phyloP scores from a whole-genome alignment of 2,888 invertebrate genomes.

The Dilophus febrilis region DNA sequence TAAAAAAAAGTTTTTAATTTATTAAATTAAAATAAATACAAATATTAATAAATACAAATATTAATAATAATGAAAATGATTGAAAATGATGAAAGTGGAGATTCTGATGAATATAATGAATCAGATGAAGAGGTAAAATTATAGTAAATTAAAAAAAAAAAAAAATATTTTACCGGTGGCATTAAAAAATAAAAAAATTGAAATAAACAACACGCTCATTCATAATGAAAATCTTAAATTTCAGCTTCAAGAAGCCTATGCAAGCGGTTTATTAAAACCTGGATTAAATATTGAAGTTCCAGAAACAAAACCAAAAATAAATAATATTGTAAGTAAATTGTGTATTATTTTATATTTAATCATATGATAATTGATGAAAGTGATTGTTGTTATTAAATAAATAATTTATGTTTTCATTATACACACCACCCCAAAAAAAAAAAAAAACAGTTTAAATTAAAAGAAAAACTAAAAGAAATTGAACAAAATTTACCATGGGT shows the following conservation, averaged over 20 bases:
- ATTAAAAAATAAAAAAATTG: too few species aligned
- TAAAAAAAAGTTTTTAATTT: too few species aligned
- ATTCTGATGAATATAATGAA: constrained; percentile 13
- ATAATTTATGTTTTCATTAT: too few species aligned
- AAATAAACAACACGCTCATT: too few species aligned
- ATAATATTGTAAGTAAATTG: constrained; percentile 49
- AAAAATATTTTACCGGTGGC: constrained; percentile 7
- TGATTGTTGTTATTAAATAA: constrained; percentile 2
- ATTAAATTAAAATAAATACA: too few species aligned
- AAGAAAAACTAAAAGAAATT: constrained; percentile 53
- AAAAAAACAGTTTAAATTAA: constrained; percentile 38
- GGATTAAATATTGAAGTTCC: constrained; percentile 59
- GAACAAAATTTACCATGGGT: constrained; percentile 64
- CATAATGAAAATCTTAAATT: too few species aligned
- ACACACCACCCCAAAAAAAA: too few species aligned
- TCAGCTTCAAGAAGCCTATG: constrained; percentile 81
- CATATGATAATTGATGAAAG: too few species aligned
- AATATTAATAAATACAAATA: too few species aligned
- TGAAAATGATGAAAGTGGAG: too few species aligned
- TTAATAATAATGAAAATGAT: too few species aligned
- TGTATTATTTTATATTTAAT: too few species aligned
- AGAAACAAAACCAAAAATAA: constrained; percentile 39
- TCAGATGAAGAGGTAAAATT: constrained; percentile 22
- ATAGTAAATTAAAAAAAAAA: constrained; percentile 5
- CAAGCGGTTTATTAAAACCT: constrained; percentile 67